phyloP scores from a whole-genome alignment of 2,113 vertebrate species.

The Tachuris rubrigastra region DNA sequence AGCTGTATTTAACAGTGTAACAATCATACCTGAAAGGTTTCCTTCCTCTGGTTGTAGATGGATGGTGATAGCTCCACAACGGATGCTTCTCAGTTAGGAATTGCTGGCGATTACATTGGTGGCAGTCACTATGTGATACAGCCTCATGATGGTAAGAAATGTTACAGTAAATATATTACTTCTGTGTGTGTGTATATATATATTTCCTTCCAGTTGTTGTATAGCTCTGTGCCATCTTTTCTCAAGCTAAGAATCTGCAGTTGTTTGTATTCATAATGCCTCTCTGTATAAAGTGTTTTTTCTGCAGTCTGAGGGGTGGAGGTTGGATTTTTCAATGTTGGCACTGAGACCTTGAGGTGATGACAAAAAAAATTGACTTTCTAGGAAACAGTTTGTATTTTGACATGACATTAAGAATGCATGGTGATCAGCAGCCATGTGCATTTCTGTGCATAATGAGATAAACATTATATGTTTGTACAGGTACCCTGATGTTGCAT shows the following conservation, averaged over 20 bases:
- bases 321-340: not conserved
- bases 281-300: not conserved
- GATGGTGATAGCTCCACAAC: constrained; percentile 95
- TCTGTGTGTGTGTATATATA: not conserved
- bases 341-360: not conserved
- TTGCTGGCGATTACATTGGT: constrained; percentile 93
- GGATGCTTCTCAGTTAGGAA: constrained; percentile 94
- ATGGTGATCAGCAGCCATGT: not conserved
- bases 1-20: not conserved
- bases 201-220: not conserved
- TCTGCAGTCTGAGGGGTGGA: not conserved
- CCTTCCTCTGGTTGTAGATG: constrained; percentile 79
- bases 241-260: not conserved
- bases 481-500: not conserved
- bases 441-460: not conserved
- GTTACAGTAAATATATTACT: not conserved
- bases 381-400: not conserved
- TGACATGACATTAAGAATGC: not conserved
- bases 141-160: constrained; percentile 88
- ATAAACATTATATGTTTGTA: not conserved
- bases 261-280: not conserved
- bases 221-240: not conserved
- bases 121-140: constrained; percentile 95
- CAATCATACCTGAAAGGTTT: not conserved
- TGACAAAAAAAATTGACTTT: not conserved